phyloP scores from a whole-genome alignment of 2,888 invertebrate species.

The Eupithecia pulchellata region DNA sequence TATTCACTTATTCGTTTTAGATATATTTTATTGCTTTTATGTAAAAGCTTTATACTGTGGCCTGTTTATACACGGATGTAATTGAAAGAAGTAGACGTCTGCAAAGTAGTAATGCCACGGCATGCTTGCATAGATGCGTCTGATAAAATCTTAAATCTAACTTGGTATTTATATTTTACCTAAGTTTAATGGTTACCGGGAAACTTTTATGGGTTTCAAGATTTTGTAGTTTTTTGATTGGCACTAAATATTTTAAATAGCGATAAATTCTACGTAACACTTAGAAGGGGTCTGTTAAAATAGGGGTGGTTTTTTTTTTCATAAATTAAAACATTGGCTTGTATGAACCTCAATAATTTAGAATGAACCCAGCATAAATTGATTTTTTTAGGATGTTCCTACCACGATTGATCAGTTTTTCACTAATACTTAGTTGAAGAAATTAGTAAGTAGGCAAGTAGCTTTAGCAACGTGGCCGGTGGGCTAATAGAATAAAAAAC shows the following conservation, averaged over 20 bases:
- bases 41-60: slow-evolving; percentile 14
- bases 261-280: background rate
- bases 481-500: background rate
- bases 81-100: slow-evolving; percentile 19
- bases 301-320: background rate
- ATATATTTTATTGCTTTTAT: slow-evolving; percentile 9
- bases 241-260: slow-evolving; percentile 27
- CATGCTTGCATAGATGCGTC: slow-evolving; percentile 6
- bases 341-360: background rate
- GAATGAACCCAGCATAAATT: background rate
- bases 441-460: background rate
- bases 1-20: background rate
- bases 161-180: slow-evolving; percentile 30
- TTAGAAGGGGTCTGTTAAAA: background rate
- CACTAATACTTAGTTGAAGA: background rate
- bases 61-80: slow-evolving; percentile 24
- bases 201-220: slow-evolving; percentile 31
- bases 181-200: slow-evolving; percentile 31
- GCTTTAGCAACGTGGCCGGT: background rate
- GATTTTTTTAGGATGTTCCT: background rate
- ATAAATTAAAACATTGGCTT: background rate
- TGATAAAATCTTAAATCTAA: slow-evolving; percentile 36
- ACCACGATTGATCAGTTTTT: background rate
- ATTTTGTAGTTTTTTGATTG: slow-evolving; percentile 32
- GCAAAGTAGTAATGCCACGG: slow-evolving; percentile 9